These are phyloP conservation scores for Xenopus tropicalis DNA, from an alignment of 2,113 vertebrate species.

Conservation along the genomic window DNA sequence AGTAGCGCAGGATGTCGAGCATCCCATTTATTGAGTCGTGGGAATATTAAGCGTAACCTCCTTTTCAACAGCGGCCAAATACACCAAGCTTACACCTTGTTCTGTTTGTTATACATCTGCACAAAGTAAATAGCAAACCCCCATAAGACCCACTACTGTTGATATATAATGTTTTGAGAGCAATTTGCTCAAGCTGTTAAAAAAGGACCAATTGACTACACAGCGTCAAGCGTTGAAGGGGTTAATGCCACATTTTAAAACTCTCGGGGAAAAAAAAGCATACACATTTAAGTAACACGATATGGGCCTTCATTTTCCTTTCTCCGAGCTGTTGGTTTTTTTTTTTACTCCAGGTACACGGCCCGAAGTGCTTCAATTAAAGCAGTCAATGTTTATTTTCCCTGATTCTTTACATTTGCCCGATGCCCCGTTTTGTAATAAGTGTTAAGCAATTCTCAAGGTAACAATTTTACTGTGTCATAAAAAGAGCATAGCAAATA, in stretches of 20 bases:
- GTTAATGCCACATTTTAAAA: neutral
- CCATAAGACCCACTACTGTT: neutral
- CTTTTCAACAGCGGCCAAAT: neutral
- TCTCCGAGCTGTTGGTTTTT: neutral
- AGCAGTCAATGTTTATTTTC: slow-evolving; percentile 72
- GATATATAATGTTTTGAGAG: neutral
- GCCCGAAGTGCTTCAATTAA: slow-evolving; percentile 24
- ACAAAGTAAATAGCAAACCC: neutral
- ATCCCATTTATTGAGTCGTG: neutral
- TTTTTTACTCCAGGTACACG: neutral
- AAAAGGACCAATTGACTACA: neutral
- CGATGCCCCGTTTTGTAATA: slow-evolving; percentile 77
- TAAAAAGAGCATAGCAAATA: slow-evolving; percentile 80
- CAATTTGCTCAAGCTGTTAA: neutral
- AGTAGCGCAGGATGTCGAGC: too few species aligned
- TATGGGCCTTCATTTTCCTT: neutral
- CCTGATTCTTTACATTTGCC: slow-evolving; percentile 75
- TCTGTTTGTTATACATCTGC: neutral
- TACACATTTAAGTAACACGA: neutral
- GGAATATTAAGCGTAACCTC: neutral
- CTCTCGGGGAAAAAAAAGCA: neutral
- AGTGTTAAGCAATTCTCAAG: slow-evolving; percentile 83
- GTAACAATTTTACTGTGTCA: slow-evolving; percentile 80
- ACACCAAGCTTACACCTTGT: neutral
- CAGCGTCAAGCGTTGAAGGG: neutral